phyloP scores from a whole-genome alignment of 2,113 vertebrate genomes.

The Quiscalus mexicanus region DNA sequence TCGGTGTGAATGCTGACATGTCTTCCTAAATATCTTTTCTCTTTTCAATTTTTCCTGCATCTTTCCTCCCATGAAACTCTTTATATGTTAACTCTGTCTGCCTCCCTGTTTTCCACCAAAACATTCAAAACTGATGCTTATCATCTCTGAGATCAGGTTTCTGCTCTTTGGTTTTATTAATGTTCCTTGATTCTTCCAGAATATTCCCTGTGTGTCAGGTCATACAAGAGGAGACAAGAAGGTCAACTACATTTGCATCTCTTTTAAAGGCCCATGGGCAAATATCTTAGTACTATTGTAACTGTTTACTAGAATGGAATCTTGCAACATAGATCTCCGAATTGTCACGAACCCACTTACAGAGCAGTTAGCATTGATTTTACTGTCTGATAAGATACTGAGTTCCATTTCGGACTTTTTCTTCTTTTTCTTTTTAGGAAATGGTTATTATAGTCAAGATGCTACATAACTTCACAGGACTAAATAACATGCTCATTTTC shows the following conservation, averaged over 20 bases:
- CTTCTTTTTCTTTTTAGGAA: neutral
- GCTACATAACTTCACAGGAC: neutral
- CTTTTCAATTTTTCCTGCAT: neutral
- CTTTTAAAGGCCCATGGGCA: slow-evolving; percentile 20
- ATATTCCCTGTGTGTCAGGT: neutral
- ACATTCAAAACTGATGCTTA: neutral
- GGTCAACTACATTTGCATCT: neutral
- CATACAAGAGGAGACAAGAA: neutral
- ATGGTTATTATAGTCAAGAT: neutral
- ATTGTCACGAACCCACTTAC: rapidly evolving
- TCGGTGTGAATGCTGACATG: neutral
- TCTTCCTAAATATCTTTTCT: neutral
- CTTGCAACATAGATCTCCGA: neutral
- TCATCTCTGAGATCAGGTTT: slow-evolving; percentile 3
- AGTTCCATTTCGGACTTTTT: neutral
- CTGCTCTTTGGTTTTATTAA: neutral
- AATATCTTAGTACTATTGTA: slow-evolving; percentile 16
- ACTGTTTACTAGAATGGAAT: neutral
- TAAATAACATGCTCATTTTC: neutral
- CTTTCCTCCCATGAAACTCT: neutral
- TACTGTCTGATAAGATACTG: neutral
- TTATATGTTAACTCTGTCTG: neutral
- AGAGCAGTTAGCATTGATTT: neutral
- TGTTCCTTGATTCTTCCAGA: slow-evolving; percentile 4
- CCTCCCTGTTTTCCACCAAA: neutral